Evolutionary conservation across 1,140 invertebrate species (phyloP).

Genomic region (Hypsibius dujardini): DNA sequence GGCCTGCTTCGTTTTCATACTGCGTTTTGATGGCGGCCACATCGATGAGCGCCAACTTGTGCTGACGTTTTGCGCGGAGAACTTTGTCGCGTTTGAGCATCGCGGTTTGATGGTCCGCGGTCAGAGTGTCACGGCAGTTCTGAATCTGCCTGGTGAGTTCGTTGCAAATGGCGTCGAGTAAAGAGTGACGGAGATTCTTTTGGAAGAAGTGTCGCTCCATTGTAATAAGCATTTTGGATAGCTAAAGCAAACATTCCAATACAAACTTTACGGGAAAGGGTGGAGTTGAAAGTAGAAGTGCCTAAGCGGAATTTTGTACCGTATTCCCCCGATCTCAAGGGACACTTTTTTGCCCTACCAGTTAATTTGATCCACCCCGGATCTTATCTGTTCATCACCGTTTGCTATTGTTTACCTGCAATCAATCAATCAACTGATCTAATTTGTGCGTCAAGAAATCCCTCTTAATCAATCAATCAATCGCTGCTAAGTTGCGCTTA

Average conservation of each 20-base stretch:
- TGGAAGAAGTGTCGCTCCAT: not conserved
- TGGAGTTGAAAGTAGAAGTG: not conserved
- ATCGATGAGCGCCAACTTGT: constrained; percentile 4
- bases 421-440: no score
- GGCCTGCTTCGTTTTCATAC: not conserved
- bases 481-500: no score
- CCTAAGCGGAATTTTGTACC: not conserved
- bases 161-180: not conserved
- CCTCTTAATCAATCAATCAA: no score
- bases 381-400: not conserved
- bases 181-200: not conserved
- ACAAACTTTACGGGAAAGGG: not conserved
- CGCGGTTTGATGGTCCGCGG: not conserved
- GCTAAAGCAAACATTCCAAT: not conserved
- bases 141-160: not conserved
- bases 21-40: not conserved
- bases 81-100: not conserved
- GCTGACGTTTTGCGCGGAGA: not conserved
- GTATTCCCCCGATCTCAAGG: not conserved
- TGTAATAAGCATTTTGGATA: not conserved
- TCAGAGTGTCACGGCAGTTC: not conserved
- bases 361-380: not conserved
- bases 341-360: not conserved
- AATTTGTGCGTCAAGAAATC: no score
- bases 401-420: no score